These are phyloP conservation scores for Conus ventricosus DNA, from an alignment of 1,140 invertebrate species.

Conservation along the genomic window DNA sequence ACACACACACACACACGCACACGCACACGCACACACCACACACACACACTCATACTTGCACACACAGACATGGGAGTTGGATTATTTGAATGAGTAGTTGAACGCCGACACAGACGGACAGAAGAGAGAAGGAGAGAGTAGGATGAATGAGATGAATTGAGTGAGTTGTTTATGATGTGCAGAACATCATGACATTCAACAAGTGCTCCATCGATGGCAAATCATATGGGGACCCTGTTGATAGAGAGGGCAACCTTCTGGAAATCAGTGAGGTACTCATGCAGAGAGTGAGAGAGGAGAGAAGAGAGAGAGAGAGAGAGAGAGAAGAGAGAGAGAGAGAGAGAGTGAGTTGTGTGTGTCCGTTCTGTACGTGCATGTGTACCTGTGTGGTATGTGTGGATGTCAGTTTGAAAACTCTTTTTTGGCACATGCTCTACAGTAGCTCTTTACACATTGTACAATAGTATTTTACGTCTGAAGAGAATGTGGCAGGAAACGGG, in stretches of 20 bases:
- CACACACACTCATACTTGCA: too few species aligned
- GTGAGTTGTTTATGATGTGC: slow-evolving; percentile 34
- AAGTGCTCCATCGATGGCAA: slow-evolving; percentile 97
- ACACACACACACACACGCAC: too few species aligned
- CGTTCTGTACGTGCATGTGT: too few species aligned
- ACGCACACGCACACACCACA: too few species aligned
- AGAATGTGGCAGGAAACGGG: too few species aligned
- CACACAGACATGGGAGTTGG: too few species aligned
- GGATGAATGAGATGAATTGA: background rate
- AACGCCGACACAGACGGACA: too few species aligned
- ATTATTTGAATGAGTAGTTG: too few species aligned
- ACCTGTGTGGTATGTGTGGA: background rate
- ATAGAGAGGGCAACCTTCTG: slow-evolving; percentile 80
- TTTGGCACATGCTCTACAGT: too few species aligned
- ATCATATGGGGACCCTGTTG: slow-evolving; percentile 94
- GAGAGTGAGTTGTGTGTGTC: too few species aligned
- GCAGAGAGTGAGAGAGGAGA: background rate
- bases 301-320: background rate
- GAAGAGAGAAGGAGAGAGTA: background rate
- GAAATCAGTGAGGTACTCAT: slow-evolving; percentile 66
- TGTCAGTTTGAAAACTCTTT: background rate
- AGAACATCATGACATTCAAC: slow-evolving; percentile 99
- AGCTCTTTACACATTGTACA: too few species aligned
- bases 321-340: background rate
- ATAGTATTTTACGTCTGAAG: too few species aligned